These are phyloP conservation scores for Chascanopsetta lugubris DNA, from an alignment of 2,113 vertebrate species.

Conservation along the genomic window DNA sequence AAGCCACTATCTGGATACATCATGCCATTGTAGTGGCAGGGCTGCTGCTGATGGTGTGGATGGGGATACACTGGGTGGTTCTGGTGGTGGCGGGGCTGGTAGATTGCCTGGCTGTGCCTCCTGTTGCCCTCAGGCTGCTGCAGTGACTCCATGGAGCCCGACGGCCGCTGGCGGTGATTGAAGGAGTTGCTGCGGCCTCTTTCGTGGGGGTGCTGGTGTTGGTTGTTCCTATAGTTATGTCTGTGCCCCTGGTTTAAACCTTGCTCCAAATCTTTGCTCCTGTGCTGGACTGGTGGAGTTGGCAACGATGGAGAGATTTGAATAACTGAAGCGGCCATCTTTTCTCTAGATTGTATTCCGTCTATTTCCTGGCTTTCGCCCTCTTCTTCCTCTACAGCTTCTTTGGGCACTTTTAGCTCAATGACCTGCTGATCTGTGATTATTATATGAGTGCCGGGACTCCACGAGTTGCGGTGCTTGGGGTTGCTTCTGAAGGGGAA, in stretches of 20 bases:
- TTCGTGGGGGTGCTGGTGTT: constrained; percentile 74
- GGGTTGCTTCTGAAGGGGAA: constrained; percentile 98
- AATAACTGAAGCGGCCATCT: constrained; percentile 62
- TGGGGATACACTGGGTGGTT: constrained; percentile 75
- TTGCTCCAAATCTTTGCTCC: constrained; percentile 80
- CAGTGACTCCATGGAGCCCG: constrained; percentile 81
- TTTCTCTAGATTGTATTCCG: constrained; percentile 37
- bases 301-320: constrained; percentile 79
- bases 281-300: constrained; percentile 72
- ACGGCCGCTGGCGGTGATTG: constrained; percentile 82
- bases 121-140: constrained; percentile 75
- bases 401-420: constrained; percentile 94
- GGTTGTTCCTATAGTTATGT: constrained; percentile 68
- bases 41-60: constrained; percentile 63
- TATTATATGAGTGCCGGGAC: constrained; percentile 96
- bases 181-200: constrained; percentile 96
- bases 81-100: constrained; percentile 83
- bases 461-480: constrained; percentile 97
- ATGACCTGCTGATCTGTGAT: constrained; percentile 95
- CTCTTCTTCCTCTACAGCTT: constrained; percentile 83
- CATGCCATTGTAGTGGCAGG: constrained; percentile 74
- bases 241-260: constrained; percentile 79
- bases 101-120: constrained; percentile 74
- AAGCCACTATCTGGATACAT: constrained; percentile 63
- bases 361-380: constrained; percentile 68